phyloP scores from a whole-genome alignment of 2,797 vertebrate genomes.

The Leptoclinus maculatus region DNA sequence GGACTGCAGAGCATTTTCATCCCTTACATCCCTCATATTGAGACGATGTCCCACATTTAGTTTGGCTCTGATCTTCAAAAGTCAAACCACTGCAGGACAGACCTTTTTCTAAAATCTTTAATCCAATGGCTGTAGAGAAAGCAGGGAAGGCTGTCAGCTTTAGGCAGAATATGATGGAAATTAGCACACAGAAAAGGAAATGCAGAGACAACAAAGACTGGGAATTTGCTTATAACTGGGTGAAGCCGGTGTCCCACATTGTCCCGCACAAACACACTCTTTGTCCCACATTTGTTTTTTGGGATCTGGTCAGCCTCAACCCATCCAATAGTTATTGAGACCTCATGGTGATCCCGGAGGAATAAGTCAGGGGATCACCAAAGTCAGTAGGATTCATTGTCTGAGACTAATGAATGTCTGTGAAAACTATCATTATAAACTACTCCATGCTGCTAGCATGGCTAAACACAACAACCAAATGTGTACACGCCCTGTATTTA shows the following conservation, averaged over 20 bases:
- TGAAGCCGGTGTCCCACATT: background rate
- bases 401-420: background rate
- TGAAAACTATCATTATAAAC: background rate
- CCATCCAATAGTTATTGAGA: background rate
- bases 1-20: background rate
- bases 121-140: background rate
- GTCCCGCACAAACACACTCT: background rate
- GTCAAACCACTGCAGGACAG: background rate
- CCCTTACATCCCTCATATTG: background rate
- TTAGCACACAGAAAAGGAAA: background rate
- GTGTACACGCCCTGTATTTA: constrained; percentile 4
- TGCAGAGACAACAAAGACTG: background rate
- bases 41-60: background rate
- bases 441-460: background rate
- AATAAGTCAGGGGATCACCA: background rate
- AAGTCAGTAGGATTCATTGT: background rate
- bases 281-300: background rate
- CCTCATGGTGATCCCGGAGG: background rate
- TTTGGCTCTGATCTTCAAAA: background rate
- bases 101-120: background rate
- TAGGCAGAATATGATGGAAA: background rate
- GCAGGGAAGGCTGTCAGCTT: background rate
- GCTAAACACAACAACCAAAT: background rate
- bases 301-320: background rate
- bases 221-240: background rate